Evolutionary conservation across 2,888 invertebrate species (phyloP).

Genomic region (Torymus aiolomorphi): DNA sequence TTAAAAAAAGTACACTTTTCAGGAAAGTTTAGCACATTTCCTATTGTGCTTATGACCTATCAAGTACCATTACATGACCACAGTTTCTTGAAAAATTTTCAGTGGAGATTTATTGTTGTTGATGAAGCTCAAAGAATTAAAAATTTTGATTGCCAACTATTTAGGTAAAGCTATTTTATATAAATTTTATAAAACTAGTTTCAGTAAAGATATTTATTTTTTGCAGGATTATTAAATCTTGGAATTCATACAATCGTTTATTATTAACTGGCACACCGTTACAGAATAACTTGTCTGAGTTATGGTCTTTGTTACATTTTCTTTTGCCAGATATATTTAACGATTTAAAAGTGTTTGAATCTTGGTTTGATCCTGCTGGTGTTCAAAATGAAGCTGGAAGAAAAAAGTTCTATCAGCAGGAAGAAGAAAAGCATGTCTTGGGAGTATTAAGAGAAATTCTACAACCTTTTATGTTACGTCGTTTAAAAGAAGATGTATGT

Average conservation of each 20-base stretch:
- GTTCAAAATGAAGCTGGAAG: conserved; percentile 76
- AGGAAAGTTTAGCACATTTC: conserved; percentile 71
- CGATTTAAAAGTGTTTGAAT: conserved; percentile 80
- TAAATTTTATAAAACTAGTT: too few relatives aligned
- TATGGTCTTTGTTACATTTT: conserved; percentile 85
- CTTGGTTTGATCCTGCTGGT: conserved; percentile 79
- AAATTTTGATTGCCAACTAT: conserved; percentile 79
- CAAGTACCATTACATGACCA: conserved; percentile 77
- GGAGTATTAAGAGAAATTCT: conserved; percentile 80
- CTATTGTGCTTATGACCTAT: conserved; percentile 81
- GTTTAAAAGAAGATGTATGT: conserved; percentile 82
- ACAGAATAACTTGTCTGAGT: conserved; percentile 83
- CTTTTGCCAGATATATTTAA: conserved; percentile 83
- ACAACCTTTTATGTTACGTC: conserved; percentile 82
- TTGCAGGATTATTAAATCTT: conserved; percentile 73
- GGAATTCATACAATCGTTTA: conserved; percentile 78
- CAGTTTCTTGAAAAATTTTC: conserved; percentile 70
- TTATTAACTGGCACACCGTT: conserved; percentile 86
- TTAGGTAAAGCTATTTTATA: conserved; percentile 71
- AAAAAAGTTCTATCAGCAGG: conserved; percentile 77
- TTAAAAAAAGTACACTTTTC: conserved; percentile 65
- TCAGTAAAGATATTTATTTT: background rate
- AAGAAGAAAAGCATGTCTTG: conserved; percentile 78
- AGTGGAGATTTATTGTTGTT: conserved; percentile 81
- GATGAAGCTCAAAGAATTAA: conserved; percentile 86